These are phyloP conservation scores for Pollenia labialis DNA, from an alignment of 2,888 invertebrate genomes.

Conservation along the genomic window DNA sequence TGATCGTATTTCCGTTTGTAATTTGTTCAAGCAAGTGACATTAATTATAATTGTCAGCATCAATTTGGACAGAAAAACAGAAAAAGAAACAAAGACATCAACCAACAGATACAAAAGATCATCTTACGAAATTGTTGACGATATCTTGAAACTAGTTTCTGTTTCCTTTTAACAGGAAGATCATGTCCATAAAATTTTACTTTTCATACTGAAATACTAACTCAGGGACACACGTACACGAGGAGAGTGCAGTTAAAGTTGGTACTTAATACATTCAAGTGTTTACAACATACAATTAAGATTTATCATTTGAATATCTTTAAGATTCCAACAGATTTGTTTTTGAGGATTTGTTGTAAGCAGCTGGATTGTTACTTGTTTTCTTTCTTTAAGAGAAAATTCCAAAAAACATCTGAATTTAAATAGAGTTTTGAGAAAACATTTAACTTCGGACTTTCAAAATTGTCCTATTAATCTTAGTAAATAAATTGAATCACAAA, in stretches of 20 bases:
- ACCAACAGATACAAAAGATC: conserved; percentile 44
- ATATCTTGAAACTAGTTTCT: conserved; percentile 57
- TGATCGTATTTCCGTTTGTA: conserved; percentile 73
- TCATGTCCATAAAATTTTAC: conserved; percentile 48
- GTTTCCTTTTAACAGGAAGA: conserved; percentile 57
- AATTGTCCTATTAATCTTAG: too few species aligned
- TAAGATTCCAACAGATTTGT: conserved; percentile 1
- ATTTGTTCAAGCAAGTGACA: conserved; percentile 73
- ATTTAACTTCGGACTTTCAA: too few species aligned
- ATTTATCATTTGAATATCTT: conserved; percentile 45
- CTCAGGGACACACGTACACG: neutral
- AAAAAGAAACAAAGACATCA: conserved; percentile 70
- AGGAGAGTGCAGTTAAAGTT: neutral
- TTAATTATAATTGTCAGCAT: conserved; percentile 73
- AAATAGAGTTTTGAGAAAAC: too few species aligned
- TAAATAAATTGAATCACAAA: too few species aligned
- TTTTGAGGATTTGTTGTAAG: conserved; percentile 7
- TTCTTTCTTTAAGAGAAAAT: neutral
- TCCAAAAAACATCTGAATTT: neutral
- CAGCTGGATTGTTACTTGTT: conserved; percentile 25
- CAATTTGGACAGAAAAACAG: conserved; percentile 45
- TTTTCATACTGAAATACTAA: conserved; percentile 25
- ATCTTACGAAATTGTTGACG: conserved; percentile 47
- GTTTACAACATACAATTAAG: conserved; percentile 49
- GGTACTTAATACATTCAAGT: conserved; percentile 43